These are phyloP conservation scores for Drosophila nasuta DNA, from an alignment of 1,140 invertebrate species.

Conservation along the genomic window DNA sequence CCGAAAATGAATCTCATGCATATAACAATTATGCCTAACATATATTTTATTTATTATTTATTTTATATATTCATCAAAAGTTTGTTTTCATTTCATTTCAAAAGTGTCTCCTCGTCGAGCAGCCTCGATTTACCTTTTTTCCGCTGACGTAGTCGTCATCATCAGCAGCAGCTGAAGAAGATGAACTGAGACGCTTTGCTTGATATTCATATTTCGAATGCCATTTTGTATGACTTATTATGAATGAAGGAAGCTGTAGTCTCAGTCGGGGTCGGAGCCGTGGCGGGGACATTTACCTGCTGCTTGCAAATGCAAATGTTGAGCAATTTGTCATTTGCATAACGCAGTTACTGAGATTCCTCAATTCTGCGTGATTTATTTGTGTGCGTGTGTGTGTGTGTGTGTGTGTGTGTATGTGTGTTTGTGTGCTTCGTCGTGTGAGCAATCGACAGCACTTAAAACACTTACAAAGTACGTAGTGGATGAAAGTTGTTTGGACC, in stretches of 20 bases:
- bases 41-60: background rate
- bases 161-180: conserved; percentile 13
- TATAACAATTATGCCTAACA: no score
- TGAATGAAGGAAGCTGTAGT: background rate
- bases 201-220: conserved; percentile 48
- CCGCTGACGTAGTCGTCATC: conserved; percentile 22
- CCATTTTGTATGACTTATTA: conserved; percentile 51
- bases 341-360: conserved; percentile 50
- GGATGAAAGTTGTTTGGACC: background rate
- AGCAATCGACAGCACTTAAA: conserved; percentile 28
- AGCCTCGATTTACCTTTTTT: conserved; percentile 6
- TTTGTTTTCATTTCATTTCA: background rate
- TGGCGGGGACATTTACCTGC: conserved; percentile 51
- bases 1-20: no score
- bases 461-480: conserved; percentile 8
- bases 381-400: background rate
- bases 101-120: background rate
- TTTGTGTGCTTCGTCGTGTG: background rate
- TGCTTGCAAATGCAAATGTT: conserved; percentile 54
- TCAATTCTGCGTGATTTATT: conserved; percentile 1
- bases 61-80: background rate
- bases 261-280: background rate
- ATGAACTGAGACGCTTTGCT: conserved; percentile 30
- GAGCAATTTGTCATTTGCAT: conserved; percentile 72
- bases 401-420: background rate